These are phyloP conservation scores for Oxycera nigricornis DNA, from an alignment of 2,888 invertebrate genomes.

Conservation along the genomic window DNA sequence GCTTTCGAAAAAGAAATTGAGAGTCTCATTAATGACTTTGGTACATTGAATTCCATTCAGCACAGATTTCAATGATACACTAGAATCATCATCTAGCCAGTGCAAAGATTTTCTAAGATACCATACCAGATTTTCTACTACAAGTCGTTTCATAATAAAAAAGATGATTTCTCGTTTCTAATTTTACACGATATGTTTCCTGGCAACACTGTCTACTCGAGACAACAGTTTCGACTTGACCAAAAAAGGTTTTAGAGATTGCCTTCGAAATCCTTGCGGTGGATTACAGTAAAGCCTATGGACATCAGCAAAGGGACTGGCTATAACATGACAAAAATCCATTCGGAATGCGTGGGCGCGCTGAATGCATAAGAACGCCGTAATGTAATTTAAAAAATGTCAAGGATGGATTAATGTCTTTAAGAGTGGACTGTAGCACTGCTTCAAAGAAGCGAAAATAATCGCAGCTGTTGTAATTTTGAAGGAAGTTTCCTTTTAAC, in stretches of 20 bases:
- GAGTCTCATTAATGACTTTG: too few relatives aligned
- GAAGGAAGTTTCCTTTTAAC: not conserved
- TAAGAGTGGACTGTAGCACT: not conserved
- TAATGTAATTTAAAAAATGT: conserved; percentile 39
- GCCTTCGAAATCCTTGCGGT: conserved; percentile 33
- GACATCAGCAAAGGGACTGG: not conserved
- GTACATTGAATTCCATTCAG: too few relatives aligned
- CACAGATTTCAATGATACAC: too few relatives aligned
- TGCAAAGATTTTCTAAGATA: too few relatives aligned
- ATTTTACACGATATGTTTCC: too few relatives aligned
- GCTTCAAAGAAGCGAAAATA: not conserved
- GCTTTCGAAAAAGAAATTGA: too few relatives aligned
- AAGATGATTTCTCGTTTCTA: too few relatives aligned
- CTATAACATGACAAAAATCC: conserved; percentile 13
- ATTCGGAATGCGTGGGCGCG: not conserved
- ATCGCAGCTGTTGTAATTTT: not conserved
- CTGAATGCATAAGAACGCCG: not conserved
- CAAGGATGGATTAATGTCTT: conserved; percentile 38
- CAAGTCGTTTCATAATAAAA: too few relatives aligned
- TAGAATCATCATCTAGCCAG: too few relatives aligned
- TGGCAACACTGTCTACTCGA: not conserved
- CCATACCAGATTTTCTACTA: too few relatives aligned
- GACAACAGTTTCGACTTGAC: not conserved
- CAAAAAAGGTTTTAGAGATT: not conserved
- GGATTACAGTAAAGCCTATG: conserved; percentile 17